Evolutionary conservation across 2,888 invertebrate genomes (phyloP), one percentile per base, ranked within the genome.

Genomic region (Drosophila nigricruria): DNA sequence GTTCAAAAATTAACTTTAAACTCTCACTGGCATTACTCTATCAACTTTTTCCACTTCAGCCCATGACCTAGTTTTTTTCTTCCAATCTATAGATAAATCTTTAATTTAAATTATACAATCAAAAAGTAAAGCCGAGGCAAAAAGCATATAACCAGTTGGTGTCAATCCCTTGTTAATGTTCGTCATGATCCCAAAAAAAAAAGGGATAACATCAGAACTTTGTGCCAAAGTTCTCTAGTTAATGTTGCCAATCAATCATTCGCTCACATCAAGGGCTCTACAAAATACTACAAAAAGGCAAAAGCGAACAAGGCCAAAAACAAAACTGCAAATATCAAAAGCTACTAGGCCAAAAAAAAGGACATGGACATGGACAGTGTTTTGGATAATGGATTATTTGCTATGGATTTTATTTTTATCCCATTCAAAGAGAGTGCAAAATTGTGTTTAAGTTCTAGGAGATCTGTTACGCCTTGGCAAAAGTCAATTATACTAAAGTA

Each of bases 401-500:
- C 34, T 14, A 6, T 36, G 18, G 20, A 18, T 23, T 27, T 43
- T 25, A 25, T 66, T 10, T 18, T n/a, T 18, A 8, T 6, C 30
- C 20, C 36, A 25, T 34, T 34, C n/a, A 18, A 45, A 12, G 32
- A 34, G 38, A 69, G 52, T 59, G 52, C 60, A n/a, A 30, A 61
- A 42, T 27, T 30, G 40, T 54, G 71, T 69, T 27, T 4, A 23
- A 25, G n/a, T 38, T 53, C 38, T 6, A 5, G 16, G 1, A 16
- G 25, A 38, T 36, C 52, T 20, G n/a, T n/a, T n/a, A n/a, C n/a
- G n/a, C 14, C 12, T 50, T 20, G 61, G 23, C 67, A 64, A 69
- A 66, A 75, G 81, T 75, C 89, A 83, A 88, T 83, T 86, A 88
- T 86, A 66, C 75, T 69, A 71, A 87, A 83, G 87, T 81, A 83